Evolutionary conservation across 2,888 invertebrate species (phyloP).

Genomic region (Habroteleia sp.): DNA sequence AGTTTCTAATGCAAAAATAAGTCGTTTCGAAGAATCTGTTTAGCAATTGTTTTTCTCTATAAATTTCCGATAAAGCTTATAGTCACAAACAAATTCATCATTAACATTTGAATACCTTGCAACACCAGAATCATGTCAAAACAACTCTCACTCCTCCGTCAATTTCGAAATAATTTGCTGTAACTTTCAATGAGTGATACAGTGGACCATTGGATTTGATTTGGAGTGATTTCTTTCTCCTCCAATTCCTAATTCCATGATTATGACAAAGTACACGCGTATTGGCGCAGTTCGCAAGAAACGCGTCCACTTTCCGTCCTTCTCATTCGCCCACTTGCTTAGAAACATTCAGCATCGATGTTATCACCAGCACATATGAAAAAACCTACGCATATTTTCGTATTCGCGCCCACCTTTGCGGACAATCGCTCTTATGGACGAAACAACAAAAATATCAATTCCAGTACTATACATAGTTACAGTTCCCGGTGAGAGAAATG

Average conservation of each 20-base stretch:
- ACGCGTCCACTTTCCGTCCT: constrained; percentile 52
- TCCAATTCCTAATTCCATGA: constrained; percentile 3
- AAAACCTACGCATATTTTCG: constrained; percentile 65
- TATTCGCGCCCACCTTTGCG: constrained; percentile 46
- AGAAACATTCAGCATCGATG: constrained; percentile 53
- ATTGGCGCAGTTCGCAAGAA: constrained; percentile 16
- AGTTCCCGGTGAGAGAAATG: constrained; percentile 8
- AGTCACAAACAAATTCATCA: too few relatives aligned
- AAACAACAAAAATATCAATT: constrained; percentile 51
- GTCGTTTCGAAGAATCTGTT: too few relatives aligned
- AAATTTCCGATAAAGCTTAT: too few relatives aligned
- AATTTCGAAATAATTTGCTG: too few relatives aligned
- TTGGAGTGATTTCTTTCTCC: too few relatives aligned
- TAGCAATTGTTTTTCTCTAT: too few relatives aligned
- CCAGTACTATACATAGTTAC: constrained; percentile 14
- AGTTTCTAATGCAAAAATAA: too few relatives aligned
- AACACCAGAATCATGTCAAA: too few relatives aligned
- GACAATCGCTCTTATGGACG: constrained; percentile 29
- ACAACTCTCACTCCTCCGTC: too few relatives aligned
- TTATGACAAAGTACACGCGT: constrained; percentile 18
- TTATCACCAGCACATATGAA: constrained; percentile 57
- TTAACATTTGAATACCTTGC: too few relatives aligned
- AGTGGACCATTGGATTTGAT: too few relatives aligned
- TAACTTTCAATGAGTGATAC: too few relatives aligned
- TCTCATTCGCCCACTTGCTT: constrained; percentile 58